Evolutionary conservation across 2,888 invertebrate genomes (phyloP).

Genomic region (Parnassius mnemosyne): DNA sequence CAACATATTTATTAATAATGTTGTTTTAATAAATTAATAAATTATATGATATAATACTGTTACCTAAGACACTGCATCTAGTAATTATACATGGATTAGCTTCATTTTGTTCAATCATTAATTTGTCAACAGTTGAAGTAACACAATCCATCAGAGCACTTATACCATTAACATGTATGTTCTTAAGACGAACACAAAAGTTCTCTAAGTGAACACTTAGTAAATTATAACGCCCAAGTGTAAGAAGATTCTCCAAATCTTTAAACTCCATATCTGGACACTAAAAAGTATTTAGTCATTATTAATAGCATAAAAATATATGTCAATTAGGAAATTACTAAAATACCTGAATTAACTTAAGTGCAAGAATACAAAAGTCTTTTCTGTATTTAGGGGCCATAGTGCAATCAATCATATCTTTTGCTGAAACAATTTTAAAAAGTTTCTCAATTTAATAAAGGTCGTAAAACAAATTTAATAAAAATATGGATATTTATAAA

Average conservation of each 20-base stretch:
- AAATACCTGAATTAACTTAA: constrained; percentile 88
- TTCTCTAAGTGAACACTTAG: constrained; percentile 79
- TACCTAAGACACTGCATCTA: constrained; percentile 85
- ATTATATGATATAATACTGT: not conserved
- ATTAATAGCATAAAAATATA: not conserved
- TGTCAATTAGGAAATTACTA: not conserved
- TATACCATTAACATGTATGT: constrained; percentile 82
- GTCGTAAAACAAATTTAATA: too few relatives aligned
- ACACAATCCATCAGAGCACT: constrained; percentile 84
- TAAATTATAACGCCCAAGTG: constrained; percentile 81
- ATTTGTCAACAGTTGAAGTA: constrained; percentile 79
- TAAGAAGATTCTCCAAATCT: constrained; percentile 83
- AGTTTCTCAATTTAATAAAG: not conserved
- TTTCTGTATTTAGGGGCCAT: constrained; percentile 83
- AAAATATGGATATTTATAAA: too few relatives aligned
- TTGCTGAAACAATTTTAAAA: constrained; percentile 57
- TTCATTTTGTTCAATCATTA: constrained; percentile 77
- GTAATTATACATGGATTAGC: constrained; percentile 76
- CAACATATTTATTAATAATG: too few relatives aligned
- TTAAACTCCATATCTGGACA: constrained; percentile 88
- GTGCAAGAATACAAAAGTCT: constrained; percentile 89
- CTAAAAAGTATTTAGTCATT: constrained; percentile 53
- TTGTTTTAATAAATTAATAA: too few relatives aligned
- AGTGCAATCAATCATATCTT: constrained; percentile 71
- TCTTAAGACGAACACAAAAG: constrained; percentile 80